A percentile compares a stretch with the other conserved stretches of the same genome.
Conservation (phyloP, 2,113 vertebrate genomes). For the Penelope pileata region DNA sequence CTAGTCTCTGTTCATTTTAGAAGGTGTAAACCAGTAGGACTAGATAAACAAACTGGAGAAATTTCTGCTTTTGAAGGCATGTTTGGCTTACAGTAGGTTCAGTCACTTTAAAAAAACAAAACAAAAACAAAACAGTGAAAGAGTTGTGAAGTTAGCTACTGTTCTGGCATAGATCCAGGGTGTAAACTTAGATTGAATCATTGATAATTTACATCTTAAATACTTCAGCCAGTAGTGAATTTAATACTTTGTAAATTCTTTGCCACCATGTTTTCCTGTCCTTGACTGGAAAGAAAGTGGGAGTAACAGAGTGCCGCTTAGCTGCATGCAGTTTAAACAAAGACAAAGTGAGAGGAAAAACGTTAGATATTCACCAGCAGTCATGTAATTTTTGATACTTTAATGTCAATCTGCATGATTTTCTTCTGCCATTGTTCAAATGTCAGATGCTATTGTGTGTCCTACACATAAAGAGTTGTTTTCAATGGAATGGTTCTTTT, state of each 20-base stretch:
- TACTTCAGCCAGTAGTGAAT: neutral
- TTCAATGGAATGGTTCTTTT: slow-evolving; percentile 22
- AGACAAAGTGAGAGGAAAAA: neutral
- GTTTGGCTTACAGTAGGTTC: neutral
- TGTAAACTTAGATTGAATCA: neutral
- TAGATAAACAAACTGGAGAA: neutral
- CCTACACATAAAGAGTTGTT: slow-evolving; percentile 11
- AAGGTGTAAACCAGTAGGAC: neutral
- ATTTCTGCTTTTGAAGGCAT: neutral
- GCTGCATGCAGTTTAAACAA: neutral
- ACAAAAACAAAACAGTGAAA: neutral
- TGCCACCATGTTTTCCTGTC: neutral
- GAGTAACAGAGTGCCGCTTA: neutral
- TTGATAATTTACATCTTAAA: neutral
- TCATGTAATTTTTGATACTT: neutral
- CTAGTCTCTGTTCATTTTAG: neutral
- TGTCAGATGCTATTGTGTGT: slow-evolving; percentile 36
- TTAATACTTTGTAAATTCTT: neutral
- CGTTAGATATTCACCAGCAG: neutral
- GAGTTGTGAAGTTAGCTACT: neutral
- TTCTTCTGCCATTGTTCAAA: neutral
- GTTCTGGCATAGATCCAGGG: neutral
- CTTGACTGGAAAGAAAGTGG: neutral
- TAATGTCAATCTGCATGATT: neutral
- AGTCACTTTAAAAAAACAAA: neutral